Evolutionary conservation across 1,140 invertebrate genomes (phyloP).

Genomic region (Bradynema listronoti): DNA sequence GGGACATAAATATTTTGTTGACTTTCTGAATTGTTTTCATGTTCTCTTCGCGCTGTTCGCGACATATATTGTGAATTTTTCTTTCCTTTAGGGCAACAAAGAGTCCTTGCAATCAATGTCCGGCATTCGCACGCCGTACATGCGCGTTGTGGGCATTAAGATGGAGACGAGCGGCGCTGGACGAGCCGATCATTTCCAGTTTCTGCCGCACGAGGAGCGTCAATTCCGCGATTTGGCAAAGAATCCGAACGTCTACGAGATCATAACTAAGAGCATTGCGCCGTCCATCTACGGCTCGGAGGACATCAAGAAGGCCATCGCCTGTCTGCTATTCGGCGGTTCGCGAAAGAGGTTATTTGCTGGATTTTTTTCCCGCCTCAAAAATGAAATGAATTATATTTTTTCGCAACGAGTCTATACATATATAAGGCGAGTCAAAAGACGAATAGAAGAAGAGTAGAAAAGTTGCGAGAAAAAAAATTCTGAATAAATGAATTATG

Average conservation of each 20-base stretch:
- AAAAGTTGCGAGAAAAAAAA: too few species aligned
- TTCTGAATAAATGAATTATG: too few species aligned
- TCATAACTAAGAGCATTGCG: constrained; percentile 81
- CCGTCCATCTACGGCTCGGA: constrained; percentile 89
- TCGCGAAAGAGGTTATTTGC: constrained; percentile 64
- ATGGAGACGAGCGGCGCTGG: constrained; percentile 76
- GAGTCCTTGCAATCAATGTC: constrained; percentile 76
- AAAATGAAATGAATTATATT: too few species aligned
- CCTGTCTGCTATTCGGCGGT: constrained; percentile 87
- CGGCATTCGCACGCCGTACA: constrained; percentile 84
- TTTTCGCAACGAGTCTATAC: too few species aligned
- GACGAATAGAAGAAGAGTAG: too few species aligned
- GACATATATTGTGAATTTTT: too few species aligned
- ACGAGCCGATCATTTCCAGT: constrained; percentile 61
- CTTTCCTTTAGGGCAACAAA: constrained; percentile 58
- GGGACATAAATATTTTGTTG: too few species aligned
- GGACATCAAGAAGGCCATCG: constrained; percentile 95
- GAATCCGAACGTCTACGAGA: constrained; percentile 78
- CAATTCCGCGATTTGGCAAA: constrained; percentile 76
- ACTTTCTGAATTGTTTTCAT: too few species aligned
- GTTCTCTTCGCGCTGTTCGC: too few species aligned
- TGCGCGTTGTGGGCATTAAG: constrained; percentile 84
- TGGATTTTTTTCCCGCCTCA: too few species aligned
- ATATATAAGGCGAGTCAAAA: too few species aligned
- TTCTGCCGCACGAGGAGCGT: constrained; percentile 83